These are phyloP conservation scores for Remorina albescens DNA, from an alignment of 2,797 vertebrate species.

Conservation along the genomic window DNA sequence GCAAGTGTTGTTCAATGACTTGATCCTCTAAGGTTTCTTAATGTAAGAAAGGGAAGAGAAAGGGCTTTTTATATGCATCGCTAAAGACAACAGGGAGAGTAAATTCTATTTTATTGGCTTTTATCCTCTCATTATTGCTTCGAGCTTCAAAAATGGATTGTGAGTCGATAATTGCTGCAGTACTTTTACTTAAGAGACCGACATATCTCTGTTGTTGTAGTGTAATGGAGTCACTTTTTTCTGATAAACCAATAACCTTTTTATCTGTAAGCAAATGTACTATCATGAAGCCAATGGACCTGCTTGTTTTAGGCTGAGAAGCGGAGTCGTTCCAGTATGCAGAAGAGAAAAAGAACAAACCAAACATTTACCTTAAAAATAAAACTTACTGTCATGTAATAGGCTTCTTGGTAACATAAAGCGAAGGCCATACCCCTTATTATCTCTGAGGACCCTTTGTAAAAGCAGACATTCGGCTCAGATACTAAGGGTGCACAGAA, in stretches of 20 bases:
- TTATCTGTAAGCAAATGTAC: conserved; percentile 53
- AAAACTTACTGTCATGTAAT: conserved; percentile 30
- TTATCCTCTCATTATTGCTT: conserved; percentile 34
- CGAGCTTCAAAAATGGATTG: conserved; percentile 35
- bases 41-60: conserved; percentile 11
- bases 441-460: conserved; percentile 35
- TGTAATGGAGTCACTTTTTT: conserved; percentile 54
- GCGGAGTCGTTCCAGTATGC: conserved; percentile 14
- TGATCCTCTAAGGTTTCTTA: conserved; percentile 25
- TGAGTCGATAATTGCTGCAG: conserved; percentile 44
- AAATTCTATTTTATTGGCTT: conserved; percentile 28
- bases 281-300: conserved; percentile 44
- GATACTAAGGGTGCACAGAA: conserved; percentile 48
- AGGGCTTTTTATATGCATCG: conserved; percentile 13
- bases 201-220: conserved; percentile 44
- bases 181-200: conserved; percentile 26
- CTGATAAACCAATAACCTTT: conserved; percentile 67
- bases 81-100: conserved; percentile 28
- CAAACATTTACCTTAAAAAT: conserved; percentile 14
- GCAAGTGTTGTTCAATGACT: conserved; percentile 31
- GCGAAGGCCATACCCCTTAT: conserved; percentile 8
- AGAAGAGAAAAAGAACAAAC: conserved; percentile 8
- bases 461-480: conserved; percentile 54
- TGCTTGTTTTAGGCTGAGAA: conserved; percentile 17
- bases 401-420: conserved; percentile 15